phyloP scores from a whole-genome alignment of 2,113 vertebrate genomes.

The Pedionomus torquatus region DNA sequence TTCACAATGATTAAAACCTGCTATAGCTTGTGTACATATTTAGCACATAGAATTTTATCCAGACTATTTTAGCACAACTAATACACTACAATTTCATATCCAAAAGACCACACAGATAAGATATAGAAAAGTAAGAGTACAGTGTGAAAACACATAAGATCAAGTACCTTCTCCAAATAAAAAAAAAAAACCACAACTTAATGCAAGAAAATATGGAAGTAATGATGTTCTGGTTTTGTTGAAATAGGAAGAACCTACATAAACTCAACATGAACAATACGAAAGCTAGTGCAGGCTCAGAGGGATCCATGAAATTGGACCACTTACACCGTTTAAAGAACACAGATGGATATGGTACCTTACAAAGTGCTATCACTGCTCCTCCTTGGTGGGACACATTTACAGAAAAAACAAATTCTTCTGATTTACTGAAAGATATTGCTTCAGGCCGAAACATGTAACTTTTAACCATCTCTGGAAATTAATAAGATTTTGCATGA shows the following conservation, averaged over 20 bases:
- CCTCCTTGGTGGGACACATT: background rate
- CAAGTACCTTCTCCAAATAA: background rate
- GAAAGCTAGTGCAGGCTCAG: background rate
- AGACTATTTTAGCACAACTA: background rate
- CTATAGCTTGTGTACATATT: background rate
- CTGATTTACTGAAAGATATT: background rate
- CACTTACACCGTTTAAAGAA: background rate
- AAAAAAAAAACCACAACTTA: background rate
- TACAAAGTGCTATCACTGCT: background rate
- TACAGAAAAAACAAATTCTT: background rate
- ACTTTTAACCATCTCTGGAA: background rate
- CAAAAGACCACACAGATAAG: background rate
- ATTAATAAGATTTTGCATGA: background rate
- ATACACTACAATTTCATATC: background rate
- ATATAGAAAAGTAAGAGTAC: background rate
- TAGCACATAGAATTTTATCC: background rate
- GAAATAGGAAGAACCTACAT: background rate
- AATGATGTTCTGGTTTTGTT: background rate
- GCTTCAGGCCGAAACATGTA: background rate
- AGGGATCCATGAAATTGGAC: background rate
- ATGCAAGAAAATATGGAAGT: background rate
- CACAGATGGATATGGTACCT: fast-evolving
- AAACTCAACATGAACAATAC: background rate
- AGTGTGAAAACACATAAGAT: background rate
- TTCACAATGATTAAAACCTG: background rate